These are phyloP conservation scores for Cyclina sinensis DNA, from an alignment of 1,140 invertebrate genomes.

Conservation along the genomic window DNA sequence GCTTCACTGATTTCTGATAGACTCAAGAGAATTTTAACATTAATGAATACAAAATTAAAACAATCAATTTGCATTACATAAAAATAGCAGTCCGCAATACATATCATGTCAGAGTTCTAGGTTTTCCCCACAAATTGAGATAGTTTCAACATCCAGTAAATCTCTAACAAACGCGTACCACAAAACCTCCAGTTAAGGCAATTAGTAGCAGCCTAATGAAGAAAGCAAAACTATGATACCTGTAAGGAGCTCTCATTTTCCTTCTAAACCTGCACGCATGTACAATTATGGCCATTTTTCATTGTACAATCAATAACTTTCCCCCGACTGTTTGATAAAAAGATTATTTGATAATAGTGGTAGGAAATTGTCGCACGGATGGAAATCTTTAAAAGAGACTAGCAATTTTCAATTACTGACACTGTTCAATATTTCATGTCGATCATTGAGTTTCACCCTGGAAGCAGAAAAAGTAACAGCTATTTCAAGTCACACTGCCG, in stretches of 20 bases:
- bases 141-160: too few relatives aligned
- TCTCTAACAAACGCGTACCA: background rate
- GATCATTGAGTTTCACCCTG: background rate
- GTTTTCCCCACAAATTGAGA: too few relatives aligned
- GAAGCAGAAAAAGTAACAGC: background rate
- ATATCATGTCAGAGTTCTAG: too few relatives aligned
- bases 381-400: slow-evolving; percentile 6
- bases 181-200: background rate
- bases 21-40: too few relatives aligned
- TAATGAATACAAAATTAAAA: too few relatives aligned
- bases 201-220: background rate
- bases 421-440: slow-evolving; percentile 28
- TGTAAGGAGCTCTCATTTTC: background rate
- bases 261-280: background rate
- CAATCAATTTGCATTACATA: too few relatives aligned
- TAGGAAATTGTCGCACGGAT: slow-evolving; percentile 30
- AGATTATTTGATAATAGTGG: slow-evolving; percentile 25
- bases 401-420: slow-evolving; percentile 1
- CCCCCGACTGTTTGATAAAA: slow-evolving; percentile 9
- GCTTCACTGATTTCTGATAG: too few relatives aligned
- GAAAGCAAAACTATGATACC: slow-evolving; percentile 1
- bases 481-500: background rate
- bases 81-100: too few relatives aligned
- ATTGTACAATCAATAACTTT: slow-evolving; percentile 31
- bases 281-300: slow-evolving; percentile 6